These are phyloP conservation scores for Megaceryle alcyon DNA, from an alignment of 2,797 vertebrate genomes.

Conservation along the genomic window DNA sequence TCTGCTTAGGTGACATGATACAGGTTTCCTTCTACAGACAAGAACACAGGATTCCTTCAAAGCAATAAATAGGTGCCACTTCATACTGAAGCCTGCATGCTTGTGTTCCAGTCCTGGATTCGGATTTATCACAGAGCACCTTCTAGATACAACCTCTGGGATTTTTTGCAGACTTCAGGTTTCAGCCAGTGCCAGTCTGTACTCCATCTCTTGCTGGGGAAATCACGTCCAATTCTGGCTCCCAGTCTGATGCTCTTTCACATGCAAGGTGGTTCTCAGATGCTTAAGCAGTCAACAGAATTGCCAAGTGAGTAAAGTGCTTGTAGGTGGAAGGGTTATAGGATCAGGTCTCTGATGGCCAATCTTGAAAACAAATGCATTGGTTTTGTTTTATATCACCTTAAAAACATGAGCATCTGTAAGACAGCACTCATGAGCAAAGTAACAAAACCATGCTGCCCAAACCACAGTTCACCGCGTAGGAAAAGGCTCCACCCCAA, in stretches of 20 bases:
- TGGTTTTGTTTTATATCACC: neutral
- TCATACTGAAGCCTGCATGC: neutral
- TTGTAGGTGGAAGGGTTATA: neutral
- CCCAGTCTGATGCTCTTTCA: neutral
- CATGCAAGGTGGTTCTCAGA: neutral
- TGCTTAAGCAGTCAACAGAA: neutral
- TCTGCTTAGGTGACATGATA: neutral
- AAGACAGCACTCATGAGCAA: neutral
- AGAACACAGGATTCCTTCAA: neutral
- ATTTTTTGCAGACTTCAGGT: neutral
- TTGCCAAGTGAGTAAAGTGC: neutral
- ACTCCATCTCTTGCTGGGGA: neutral
- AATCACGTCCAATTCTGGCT: neutral
- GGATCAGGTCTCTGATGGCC: neutral
- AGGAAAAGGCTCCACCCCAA: neutral
- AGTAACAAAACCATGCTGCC: neutral
- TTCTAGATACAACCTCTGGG: neutral
- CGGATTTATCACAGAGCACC: fast-evolving
- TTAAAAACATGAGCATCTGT: neutral
- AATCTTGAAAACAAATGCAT: conserved; percentile 16
- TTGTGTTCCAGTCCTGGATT: neutral
- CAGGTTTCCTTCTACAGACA: neutral
- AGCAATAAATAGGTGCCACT: neutral
- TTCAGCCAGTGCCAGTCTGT: no score
- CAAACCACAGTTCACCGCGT: neutral